Base-by-base conservation (phyloP, 2,113 vertebrate genomes). In the Illadopsis cleaveri region DNA sequence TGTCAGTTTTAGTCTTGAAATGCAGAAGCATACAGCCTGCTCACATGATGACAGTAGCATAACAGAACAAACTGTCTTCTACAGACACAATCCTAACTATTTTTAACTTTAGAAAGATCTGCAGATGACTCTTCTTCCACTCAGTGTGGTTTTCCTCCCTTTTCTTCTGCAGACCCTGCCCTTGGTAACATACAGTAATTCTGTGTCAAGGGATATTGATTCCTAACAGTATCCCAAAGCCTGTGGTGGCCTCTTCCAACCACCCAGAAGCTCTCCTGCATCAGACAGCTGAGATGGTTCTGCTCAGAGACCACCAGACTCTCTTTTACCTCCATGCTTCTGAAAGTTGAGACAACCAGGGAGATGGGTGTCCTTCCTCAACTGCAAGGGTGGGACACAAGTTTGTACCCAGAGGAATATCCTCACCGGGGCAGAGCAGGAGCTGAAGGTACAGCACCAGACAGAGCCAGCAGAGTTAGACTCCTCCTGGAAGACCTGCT, bases 101-200 rank as follows among this genome's bases (percentile, higher is more conserved):
- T 95, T 97, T 95, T 92, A 95, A 44, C 94, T 95, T 60, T 12
- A 57, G 81, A 79, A 89, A 91, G 57, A 60, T 54, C 58, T 79
- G 75, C 78, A 86, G 71, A 88, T 91, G 60, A 77, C 84, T 91
- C 45, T 45, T 85, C 76, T 81, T 73, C 79, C 60, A 90, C 44
- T 42, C 10, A 1, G 0, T 76, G 72, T 65, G 58, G 48, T 92
- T 91, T 79, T 44, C 66, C 57, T 92, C 85, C 65, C 88, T 66
- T 57, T 57, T 54, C 47, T 57, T 64, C 20, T 48, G 44, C 56
- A n/a, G 20, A 16, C 69, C 30, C n/a, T 24, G 68, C 61, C 45
- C 45, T 33, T 19, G 70, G 24, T 73, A 71, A 56, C 2, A 4
- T 20, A 9, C 35, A 16, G 35, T 9, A 11, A 23, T 57, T 27